These are phyloP conservation scores for Orthonychiurus folsomi DNA, from an alignment of 2,888 invertebrate genomes.

Conservation along the genomic window DNA sequence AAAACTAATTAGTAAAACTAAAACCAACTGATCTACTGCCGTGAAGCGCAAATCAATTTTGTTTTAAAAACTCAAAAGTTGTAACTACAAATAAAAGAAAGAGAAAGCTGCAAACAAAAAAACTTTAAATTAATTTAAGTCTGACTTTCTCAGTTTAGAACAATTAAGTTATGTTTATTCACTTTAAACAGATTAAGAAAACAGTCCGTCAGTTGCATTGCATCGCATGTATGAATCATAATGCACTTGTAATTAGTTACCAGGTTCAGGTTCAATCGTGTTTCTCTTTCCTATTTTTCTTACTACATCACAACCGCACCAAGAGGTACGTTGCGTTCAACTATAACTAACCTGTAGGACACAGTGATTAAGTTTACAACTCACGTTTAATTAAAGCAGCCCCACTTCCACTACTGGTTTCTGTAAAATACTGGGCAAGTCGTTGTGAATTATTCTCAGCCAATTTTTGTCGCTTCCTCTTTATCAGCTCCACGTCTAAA, in stretches of 20 bases:
- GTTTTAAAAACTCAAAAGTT: neutral
- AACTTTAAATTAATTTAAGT: neutral
- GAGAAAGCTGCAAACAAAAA: neutral
- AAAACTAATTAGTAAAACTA: neutral
- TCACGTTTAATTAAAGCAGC: constrained; percentile 5
- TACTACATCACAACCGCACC: no score
- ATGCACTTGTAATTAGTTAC: no score
- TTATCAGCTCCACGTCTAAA: constrained; percentile 55
- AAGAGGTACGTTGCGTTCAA: no score
- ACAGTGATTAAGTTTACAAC: neutral
- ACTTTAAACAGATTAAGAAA: neutral
- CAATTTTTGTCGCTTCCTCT: constrained; percentile 53
- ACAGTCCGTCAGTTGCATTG: neutral
- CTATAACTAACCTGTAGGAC: no score
- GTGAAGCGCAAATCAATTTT: neutral
- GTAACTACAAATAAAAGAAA: neutral
- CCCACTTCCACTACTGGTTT: constrained; percentile 21
- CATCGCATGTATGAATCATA: neutral
- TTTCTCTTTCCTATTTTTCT: no score
- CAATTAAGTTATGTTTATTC: no score
- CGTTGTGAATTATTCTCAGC: constrained; percentile 45
- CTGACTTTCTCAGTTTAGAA: no score
- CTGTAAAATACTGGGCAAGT: constrained; percentile 23
- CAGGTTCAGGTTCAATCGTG: no score
- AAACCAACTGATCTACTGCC: no score